A percentile compares a stretch with the other conserved stretches of the same genome.
Evolutionary conservation across 2,888 invertebrate genomes (phyloP).

Genomic region (Pristionchus maxplancki): DNA sequence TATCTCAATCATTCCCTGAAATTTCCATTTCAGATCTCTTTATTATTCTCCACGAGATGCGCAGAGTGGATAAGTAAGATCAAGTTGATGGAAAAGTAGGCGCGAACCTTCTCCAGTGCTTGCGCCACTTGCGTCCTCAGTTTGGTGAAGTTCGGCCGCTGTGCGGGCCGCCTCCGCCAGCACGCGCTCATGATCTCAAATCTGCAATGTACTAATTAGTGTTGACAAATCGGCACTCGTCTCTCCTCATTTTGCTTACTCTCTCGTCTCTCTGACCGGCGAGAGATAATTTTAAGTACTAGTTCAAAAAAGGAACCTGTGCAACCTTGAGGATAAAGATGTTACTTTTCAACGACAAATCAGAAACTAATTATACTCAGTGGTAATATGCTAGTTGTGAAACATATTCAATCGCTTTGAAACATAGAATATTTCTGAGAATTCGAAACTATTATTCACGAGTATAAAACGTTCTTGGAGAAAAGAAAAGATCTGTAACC

Average conservation of each 20-base stretch:
- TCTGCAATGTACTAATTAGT: no score
- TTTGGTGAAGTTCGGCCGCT: conserved; percentile 87
- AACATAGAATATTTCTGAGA: no score
- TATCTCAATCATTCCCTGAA: no score
- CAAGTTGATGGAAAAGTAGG: no score
- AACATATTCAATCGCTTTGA: background rate
- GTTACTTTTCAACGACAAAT: no score
- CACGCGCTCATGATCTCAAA: conserved; percentile 86
- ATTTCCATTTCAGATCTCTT: background rate
- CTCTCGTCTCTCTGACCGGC: no score
- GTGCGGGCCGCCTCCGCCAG: conserved; percentile 88
- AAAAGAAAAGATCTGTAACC: conserved; percentile 70
- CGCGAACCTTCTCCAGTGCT: conserved; percentile 83
- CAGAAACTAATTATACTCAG: no score
- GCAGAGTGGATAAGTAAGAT: no score
- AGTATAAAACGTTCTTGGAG: background rate
- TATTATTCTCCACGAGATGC: no score
- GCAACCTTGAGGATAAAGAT: background rate
- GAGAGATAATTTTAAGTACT: background rate
- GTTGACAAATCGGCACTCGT: no score
- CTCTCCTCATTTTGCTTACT: no score
- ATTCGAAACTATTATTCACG: no score
- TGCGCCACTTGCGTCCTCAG: conserved; percentile 85
- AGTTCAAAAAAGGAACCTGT: background rate
- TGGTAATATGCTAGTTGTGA: background rate